Conservation (phyloP, 2,797 vertebrate genomes). For the Anomalospiza imberbis region DNA sequence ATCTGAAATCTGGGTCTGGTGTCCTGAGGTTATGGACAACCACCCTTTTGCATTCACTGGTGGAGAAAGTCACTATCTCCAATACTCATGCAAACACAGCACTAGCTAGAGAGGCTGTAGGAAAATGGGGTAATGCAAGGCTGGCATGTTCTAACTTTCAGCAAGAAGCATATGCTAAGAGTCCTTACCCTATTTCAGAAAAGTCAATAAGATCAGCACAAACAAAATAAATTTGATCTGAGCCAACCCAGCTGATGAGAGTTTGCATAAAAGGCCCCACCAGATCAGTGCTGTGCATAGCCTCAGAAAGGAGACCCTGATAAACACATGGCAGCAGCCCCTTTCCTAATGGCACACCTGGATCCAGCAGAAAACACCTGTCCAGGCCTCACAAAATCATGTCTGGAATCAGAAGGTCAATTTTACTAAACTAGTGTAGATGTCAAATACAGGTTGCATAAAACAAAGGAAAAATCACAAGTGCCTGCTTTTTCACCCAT, state of each 20-base stretch:
- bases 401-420: neutral
- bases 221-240: neutral
- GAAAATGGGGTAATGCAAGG: neutral
- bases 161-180: neutral
- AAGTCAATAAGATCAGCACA: neutral
- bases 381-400: neutral
- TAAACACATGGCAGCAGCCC: neutral
- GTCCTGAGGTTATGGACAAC: neutral
- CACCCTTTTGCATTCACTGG: neutral
- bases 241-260: neutral
- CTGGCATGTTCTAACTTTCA: neutral
- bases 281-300: neutral
- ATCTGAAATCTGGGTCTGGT: neutral
- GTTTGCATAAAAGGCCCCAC: neutral
- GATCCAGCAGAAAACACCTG: neutral
- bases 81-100: neutral
- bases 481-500: neutral
- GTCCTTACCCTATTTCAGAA: neutral
- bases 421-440: neutral
- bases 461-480: neutral
- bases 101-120: neutral
- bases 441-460: neutral
- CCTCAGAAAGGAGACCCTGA: neutral
- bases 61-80: neutral
- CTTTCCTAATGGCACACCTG: neutral